phyloP scores from a whole-genome alignment of 2,113 vertebrate genomes.

The Sebastes fasciatus region DNA sequence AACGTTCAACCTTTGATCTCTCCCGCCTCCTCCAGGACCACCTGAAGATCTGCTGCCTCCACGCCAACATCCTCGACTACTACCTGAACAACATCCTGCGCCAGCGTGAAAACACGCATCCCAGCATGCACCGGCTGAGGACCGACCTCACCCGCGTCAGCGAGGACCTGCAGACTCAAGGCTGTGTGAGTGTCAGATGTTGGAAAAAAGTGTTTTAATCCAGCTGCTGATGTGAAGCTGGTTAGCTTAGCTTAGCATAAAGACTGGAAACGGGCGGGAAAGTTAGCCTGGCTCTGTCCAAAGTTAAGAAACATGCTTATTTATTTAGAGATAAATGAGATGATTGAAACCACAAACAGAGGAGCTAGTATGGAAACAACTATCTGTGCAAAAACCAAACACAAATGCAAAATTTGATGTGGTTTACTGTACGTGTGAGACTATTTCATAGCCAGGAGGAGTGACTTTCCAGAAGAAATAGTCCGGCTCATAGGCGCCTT shows the following conservation, averaged over 20 bases:
- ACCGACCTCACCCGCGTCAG: constrained; percentile 63
- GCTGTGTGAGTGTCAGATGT: constrained; percentile 68
- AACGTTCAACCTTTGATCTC: constrained; percentile 10
- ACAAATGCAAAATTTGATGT: no score
- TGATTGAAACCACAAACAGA: background rate
- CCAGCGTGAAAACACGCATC: constrained; percentile 9
- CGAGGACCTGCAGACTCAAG: constrained; percentile 60
- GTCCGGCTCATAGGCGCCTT: no score
- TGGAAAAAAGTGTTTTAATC: background rate
- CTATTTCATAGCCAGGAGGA: no score
- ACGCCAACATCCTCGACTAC: constrained; percentile 79
- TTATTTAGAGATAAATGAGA: background rate
- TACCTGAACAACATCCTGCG: constrained; percentile 73
- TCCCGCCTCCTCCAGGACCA: constrained; percentile 36
- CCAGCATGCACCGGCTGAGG: constrained; percentile 56
- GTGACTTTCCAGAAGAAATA: no score
- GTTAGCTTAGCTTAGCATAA: constrained; percentile 6
- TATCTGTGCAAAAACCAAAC: no score
- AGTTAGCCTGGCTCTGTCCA: background rate
- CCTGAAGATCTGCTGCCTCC: constrained; percentile 75
- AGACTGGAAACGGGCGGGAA: background rate
- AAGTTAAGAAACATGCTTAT: background rate
- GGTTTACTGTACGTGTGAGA: no score
- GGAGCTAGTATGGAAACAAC: no score
- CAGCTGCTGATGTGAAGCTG: background rate